Conservation (phyloP, 1,140 invertebrate species). For the Cephus cinctus region DNA sequence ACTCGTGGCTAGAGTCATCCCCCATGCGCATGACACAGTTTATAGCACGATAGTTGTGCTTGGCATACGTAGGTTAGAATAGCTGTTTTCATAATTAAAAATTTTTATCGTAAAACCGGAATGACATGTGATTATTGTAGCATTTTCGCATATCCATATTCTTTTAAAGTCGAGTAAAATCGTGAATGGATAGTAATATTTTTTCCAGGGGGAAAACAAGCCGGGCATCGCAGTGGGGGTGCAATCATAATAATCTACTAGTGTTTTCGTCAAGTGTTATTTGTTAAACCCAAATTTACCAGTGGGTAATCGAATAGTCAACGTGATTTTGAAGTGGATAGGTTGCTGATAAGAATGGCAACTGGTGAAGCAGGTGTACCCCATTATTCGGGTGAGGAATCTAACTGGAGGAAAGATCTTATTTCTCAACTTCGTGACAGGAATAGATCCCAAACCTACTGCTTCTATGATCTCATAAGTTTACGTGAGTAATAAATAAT, state of each 20-base stretch:
- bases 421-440: slow-evolving; percentile 59
- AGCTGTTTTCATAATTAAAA: slow-evolving; percentile 36
- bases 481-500: slow-evolving; percentile 55
- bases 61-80: slow-evolving; percentile 44
- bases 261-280: no score
- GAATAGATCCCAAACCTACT: slow-evolving; percentile 59
- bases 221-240: no score
- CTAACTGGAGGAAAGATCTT: slow-evolving; percentile 60
- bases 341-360: slow-evolving; percentile 37
- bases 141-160: slow-evolving; percentile 15
- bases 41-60: no score
- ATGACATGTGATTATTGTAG: slow-evolving; percentile 35
- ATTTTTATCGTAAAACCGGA: slow-evolving; percentile 25
- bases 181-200: slow-evolving; percentile 8
- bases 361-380: slow-evolving; percentile 26
- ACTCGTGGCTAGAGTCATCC: no score
- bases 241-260: no score
- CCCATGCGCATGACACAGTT: no score
- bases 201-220: no score
- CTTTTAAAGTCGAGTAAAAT: no score
- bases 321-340: no score
- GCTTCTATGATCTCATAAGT: slow-evolving; percentile 64
- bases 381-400: slow-evolving; percentile 35
- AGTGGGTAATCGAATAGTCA: no score
- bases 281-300: no score